Evolutionary conservation across 2,888 invertebrate genomes (phyloP).

Genomic region (Monoplex corrugatus): DNA sequence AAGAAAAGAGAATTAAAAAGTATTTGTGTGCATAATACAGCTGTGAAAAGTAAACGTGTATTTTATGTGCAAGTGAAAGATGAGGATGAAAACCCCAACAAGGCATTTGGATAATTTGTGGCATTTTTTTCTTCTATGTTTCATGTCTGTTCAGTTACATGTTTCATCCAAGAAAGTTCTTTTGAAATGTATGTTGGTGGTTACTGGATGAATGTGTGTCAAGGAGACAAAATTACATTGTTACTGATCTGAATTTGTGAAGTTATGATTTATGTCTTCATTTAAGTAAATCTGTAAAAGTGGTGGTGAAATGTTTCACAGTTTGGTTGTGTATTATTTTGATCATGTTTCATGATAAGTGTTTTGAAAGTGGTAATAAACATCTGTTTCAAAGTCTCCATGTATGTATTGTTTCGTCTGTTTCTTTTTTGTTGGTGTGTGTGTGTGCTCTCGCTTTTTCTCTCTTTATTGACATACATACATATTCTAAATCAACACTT

Average conservation of each 20-base stretch:
- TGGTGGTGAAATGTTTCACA: background rate
- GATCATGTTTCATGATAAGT: constrained; percentile 4
- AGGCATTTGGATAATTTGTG: too few species aligned
- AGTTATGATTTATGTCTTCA: background rate
- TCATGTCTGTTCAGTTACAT: too few species aligned
- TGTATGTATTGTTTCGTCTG: background rate
- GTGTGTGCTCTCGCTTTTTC: background rate
- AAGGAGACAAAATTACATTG: too few species aligned
- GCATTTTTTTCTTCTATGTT: too few species aligned
- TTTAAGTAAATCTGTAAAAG: background rate
- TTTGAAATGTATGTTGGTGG: too few species aligned
- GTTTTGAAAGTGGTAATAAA: constrained; percentile 33
- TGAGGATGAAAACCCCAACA: too few species aligned
- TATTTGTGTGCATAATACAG: constrained; percentile 18
- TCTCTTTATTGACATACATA: background rate
- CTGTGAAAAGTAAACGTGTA: background rate
- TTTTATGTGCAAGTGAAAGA: background rate
- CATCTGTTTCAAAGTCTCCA: constrained; percentile 7
- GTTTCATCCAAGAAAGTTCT: too few species aligned
- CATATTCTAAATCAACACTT: too few species aligned
- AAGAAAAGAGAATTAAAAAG: too few species aligned
- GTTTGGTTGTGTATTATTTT: background rate
- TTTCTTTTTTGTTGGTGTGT: background rate
- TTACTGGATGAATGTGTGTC: too few species aligned
- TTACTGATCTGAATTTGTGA: constrained; percentile 20